These are phyloP conservation scores for Brienomyrus longianalis DNA, from an alignment of 2,113 vertebrate species.

Conservation along the genomic window DNA sequence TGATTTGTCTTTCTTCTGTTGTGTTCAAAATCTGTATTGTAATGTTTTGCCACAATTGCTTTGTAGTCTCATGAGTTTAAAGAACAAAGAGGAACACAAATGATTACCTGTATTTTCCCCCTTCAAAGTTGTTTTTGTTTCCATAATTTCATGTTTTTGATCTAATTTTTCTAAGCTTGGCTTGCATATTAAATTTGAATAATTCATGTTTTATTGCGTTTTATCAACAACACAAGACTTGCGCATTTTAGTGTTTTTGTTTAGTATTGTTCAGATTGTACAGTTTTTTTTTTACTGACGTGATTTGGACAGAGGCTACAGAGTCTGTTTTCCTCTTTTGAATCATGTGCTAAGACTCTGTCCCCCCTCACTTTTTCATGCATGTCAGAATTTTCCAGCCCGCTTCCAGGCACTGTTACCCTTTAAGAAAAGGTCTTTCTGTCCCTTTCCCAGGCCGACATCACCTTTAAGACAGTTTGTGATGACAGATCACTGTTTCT, in stretches of 20 bases:
- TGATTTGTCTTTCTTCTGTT: not conserved
- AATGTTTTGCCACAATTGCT: not conserved
- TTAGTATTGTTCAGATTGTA: not conserved
- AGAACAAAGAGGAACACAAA: not conserved
- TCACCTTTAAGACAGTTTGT: not conserved
- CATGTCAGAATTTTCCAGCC: not conserved
- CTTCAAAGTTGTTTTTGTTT: not conserved
- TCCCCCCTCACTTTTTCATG: not conserved
- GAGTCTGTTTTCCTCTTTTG: not conserved
- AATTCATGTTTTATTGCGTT: not conserved
- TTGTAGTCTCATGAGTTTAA: slow-evolving; percentile 2
- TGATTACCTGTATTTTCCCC: not conserved
- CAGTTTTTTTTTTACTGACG: not conserved
- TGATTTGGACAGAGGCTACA: not conserved
- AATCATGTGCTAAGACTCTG: not conserved
- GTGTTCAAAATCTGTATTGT: slow-evolving; percentile 2
- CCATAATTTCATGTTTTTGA: not conserved
- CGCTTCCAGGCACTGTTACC: not conserved
- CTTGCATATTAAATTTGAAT: slow-evolving; percentile 7
- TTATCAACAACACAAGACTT: not conserved
- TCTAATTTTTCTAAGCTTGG: not conserved
- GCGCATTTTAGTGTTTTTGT: not conserved
- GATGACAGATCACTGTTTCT: not conserved
- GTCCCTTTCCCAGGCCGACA: not conserved
- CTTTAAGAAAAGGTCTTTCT: not conserved